Percentiles rank a stretch among this genome's conserved stretches.
These are phyloP conservation scores for Drosophila borealis DNA, from an alignment of 2,888 invertebrate species.

Conservation along the genomic window DNA sequence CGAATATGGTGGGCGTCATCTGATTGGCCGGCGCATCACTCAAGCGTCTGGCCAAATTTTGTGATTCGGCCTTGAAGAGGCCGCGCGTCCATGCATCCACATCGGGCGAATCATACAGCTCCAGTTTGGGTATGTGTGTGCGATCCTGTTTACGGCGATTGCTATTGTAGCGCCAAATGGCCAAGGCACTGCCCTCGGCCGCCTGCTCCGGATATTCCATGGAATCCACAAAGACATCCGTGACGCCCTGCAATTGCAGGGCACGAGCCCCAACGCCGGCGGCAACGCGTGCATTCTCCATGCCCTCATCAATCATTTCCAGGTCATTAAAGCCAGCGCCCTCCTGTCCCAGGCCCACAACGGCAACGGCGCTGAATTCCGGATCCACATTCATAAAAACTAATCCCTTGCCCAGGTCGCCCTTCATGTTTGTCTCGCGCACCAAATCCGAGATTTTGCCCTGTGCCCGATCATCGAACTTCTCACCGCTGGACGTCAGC, in stretches of 20 bases:
- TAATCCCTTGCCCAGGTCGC: constrained; percentile 79
- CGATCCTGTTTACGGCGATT: constrained; percentile 86
- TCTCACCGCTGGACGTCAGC: constrained; percentile 85
- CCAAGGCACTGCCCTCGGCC: constrained; percentile 88
- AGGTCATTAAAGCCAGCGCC: constrained; percentile 87
- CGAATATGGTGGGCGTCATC: constrained; percentile 91
- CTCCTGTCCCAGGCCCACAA: constrained; percentile 89
- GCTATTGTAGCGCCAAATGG: constrained; percentile 87
- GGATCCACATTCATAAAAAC: constrained; percentile 87
- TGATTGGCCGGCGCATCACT: constrained; percentile 90
- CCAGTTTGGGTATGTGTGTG: constrained; percentile 85
- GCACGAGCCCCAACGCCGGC: constrained; percentile 87
- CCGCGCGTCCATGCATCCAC: constrained; percentile 88
- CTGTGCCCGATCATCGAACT: constrained; percentile 85
- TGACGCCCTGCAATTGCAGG: constrained; percentile 85
- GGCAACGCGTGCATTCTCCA: constrained; percentile 89
- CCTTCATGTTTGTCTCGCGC: constrained; percentile 82
- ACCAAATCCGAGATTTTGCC: constrained; percentile 85
- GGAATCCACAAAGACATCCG: constrained; percentile 87
- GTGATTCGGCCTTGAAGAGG: constrained; percentile 89
- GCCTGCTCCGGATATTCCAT: constrained; percentile 89
- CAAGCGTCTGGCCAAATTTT: constrained; percentile 89
- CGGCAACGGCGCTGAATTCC: constrained; percentile 87
- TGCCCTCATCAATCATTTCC: constrained; percentile 89
- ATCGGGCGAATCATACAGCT: constrained; percentile 86